These are phyloP conservation scores for Porphyrio hochstetteri DNA, from an alignment of 2,113 vertebrate species.

Conservation along the genomic window DNA sequence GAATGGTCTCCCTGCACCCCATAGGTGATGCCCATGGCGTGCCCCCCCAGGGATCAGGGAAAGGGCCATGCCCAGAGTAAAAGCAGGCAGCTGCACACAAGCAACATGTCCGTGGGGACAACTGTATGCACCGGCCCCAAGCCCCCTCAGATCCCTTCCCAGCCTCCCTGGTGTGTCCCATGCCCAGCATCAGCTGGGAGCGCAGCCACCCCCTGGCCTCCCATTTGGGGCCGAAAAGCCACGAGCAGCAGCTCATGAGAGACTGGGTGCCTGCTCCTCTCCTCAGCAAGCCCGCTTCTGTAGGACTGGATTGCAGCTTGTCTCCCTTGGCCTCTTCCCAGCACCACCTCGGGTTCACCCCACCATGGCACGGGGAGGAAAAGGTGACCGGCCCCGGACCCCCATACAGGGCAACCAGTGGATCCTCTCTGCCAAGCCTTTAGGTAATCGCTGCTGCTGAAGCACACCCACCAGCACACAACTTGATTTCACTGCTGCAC, in stretches of 20 bases:
- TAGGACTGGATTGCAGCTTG: background rate
- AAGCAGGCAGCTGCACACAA: accelerated
- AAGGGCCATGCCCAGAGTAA: accelerated
- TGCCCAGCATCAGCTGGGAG: background rate
- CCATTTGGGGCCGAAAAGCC: accelerated
- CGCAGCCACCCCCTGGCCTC: background rate
- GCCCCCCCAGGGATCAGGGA: background rate
- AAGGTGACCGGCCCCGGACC: accelerated
- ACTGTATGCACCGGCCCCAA: background rate
- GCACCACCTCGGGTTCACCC: accelerated
- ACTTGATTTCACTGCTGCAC: accelerated
- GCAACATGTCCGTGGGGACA: background rate
- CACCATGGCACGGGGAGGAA: background rate
- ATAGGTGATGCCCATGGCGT: accelerated
- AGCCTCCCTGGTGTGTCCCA: background rate
- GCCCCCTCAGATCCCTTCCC: background rate
- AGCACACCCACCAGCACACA: background rate
- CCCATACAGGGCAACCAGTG: accelerated
- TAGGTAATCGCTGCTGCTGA: background rate
- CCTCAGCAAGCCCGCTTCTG: accelerated
- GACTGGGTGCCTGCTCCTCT: background rate
- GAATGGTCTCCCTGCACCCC: background rate
- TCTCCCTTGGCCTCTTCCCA: background rate
- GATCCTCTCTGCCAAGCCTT: background rate
- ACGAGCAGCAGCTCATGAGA: background rate